Percentiles rank a stretch among this genome's conserved stretches.
Evolutionary conservation across 2,888 invertebrate genomes (phyloP).

Genomic region (Amphiduros pacificus): DNA sequence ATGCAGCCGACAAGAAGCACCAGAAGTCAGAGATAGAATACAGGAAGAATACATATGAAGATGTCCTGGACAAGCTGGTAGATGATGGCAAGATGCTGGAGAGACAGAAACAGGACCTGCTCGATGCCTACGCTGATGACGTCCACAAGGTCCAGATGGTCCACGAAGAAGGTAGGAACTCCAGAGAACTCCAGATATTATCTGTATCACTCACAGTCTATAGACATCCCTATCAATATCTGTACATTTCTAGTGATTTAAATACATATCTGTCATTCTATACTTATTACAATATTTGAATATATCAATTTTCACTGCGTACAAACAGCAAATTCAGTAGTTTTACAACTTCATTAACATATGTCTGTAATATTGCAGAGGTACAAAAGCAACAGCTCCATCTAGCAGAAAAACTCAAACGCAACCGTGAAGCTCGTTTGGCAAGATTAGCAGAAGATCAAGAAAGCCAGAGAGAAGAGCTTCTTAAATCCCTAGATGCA

Average conservation of each 20-base stretch:
- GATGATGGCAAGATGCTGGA: constrained; percentile 40
- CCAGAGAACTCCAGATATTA: no score
- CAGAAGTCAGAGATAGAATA: constrained; percentile 29
- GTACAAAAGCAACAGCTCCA: constrained; percentile 35
- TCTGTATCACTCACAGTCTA: no score
- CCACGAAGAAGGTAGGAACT: constrained; percentile 31
- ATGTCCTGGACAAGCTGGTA: constrained; percentile 35
- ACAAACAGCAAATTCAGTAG: no score
- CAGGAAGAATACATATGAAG: constrained; percentile 34
- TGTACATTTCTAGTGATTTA: no score
- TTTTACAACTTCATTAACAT: no score
- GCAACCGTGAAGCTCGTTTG: constrained; percentile 34
- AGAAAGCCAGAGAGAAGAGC: constrained; percentile 37
- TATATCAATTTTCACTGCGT: no score
- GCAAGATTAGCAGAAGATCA: constrained; percentile 41
- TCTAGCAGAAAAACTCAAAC: constrained; percentile 42
- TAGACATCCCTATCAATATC: no score
- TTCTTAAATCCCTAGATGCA: no score
- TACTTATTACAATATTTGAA: no score
- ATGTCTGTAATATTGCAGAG: constrained; percentile 30
- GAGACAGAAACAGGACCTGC: constrained; percentile 44
- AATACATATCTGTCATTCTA: no score
- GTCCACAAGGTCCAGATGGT: constrained; percentile 34
- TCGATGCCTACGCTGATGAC: constrained; percentile 41
- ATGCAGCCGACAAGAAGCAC: constrained; percentile 38